Evolutionary conservation across 2,113 vertebrate species (phyloP), one percentile per base, ranked within the genome.

Genomic region (Microcebus murinus): DNA sequence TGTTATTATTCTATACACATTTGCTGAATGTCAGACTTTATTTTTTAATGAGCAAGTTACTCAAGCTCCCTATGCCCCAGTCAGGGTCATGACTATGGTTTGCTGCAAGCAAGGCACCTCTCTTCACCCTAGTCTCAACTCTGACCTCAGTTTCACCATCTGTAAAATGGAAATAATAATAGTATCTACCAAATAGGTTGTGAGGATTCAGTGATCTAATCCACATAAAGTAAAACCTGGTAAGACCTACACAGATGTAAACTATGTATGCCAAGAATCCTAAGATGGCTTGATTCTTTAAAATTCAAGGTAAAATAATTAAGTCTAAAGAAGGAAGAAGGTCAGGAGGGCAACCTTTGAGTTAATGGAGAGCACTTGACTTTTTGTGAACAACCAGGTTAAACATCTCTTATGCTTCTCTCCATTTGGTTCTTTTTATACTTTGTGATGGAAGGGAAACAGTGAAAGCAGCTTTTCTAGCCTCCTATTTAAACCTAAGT

Each of bases 41-140:
- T 82, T 89, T 17, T 29, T 14, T 91, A 95, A 88, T 70, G 31
- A 95, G 77, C 17, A 39, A 59, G 45, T 96, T 95, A 39, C 68
- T 81, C 45, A 88, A 85, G 67, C 3, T 17, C 21, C 55, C 79
- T 81, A 20, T 76, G 25, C 17, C 74, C 4, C n/a, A 50, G 13
- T 82, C 2, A 73, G 55, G 70, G n/a, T 85, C 29, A 34, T 31
- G 13, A 81, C 39, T 29, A 6, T 27, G 31, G 13, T 71, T 13
- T 71, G 12, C 67, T 5, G n/a, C 77, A 88, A 76, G 45, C 15
- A 31, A 27, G 48, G 52, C n/a, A 86, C 45, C 31, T 42, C 25
- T 65, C 57, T 31, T 92, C 36, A 50, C 21, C 57, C 48, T 55
- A 15, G 34, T 23, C 20, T 31, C 50, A 73, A 34, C 84, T 50